Evolutionary conservation across 1,140 invertebrate species (phyloP).

Genomic region (Cydia fagiglandana): DNA sequence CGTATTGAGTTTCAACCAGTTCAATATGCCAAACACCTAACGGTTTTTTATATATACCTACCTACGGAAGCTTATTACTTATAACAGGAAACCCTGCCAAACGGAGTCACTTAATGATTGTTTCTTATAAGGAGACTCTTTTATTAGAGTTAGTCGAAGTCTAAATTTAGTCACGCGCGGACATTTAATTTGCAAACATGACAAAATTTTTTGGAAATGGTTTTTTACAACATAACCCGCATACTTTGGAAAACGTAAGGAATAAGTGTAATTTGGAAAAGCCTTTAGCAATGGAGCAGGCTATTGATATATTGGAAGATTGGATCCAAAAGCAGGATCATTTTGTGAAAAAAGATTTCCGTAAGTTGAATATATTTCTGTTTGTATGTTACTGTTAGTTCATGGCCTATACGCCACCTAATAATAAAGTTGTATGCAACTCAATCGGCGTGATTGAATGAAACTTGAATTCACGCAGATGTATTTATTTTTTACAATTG

Average conservation of each 20-base stretch:
- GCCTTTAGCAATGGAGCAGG: slow-evolving; percentile 37
- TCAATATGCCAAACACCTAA: not conserved
- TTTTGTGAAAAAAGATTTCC: slow-evolving; percentile 43
- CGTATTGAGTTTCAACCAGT: not conserved
- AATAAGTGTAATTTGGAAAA: slow-evolving; percentile 40
- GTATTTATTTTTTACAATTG: too few relatives aligned
- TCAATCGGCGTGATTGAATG: too few relatives aligned
- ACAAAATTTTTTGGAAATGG: not conserved
- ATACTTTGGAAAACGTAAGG: slow-evolving; percentile 16
- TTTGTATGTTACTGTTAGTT: too few relatives aligned
- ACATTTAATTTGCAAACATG: not conserved
- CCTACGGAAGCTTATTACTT: too few relatives aligned
- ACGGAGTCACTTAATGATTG: not conserved
- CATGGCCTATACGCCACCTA: too few relatives aligned
- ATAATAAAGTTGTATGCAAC: too few relatives aligned
- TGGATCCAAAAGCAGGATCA: slow-evolving; percentile 38
- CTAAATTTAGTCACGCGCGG: not conserved
- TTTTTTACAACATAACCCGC: not conserved
- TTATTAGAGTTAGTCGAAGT: not conserved
- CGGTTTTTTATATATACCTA: not conserved
- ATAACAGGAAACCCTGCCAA: not conserved
- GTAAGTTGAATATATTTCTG: slow-evolving; percentile 39
- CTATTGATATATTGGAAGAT: slow-evolving; percentile 39
- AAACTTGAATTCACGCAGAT: too few relatives aligned
- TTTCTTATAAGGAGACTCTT: not conserved